Conservation (phyloP, 2,888 invertebrate species). For the Toxonevra muliebris region DNA sequence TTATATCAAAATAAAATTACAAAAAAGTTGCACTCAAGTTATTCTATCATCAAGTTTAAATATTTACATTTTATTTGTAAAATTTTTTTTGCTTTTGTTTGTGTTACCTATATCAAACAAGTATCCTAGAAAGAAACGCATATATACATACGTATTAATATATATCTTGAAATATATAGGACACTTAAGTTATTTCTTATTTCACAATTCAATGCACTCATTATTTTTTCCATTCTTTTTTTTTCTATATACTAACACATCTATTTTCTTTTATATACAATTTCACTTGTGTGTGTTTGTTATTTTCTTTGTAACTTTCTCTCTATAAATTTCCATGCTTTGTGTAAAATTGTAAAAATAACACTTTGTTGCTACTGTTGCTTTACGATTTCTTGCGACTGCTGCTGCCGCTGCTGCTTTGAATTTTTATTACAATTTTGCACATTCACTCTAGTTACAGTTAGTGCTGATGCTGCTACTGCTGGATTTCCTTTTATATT, state of each 20-base stretch:
- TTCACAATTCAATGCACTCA: slow-evolving; percentile 7
- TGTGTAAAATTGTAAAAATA: background rate
- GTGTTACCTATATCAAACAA: too few species aligned
- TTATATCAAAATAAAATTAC: too few species aligned
- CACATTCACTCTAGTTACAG: too few species aligned
- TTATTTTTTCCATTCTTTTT: background rate
- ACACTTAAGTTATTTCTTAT: background rate
- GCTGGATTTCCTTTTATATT: background rate
- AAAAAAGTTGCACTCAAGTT: too few species aligned
- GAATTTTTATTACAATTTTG: background rate
- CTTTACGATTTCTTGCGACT: background rate
- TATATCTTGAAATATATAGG: too few species aligned
- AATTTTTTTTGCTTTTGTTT: too few species aligned
- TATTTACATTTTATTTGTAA: too few species aligned
- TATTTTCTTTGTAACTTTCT: background rate
- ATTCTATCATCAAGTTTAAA: too few species aligned
- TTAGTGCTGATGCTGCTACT: background rate
- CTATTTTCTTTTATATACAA: background rate
- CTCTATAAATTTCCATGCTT: background rate
- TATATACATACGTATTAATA: too few species aligned
- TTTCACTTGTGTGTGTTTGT: background rate
- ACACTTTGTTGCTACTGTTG: background rate
- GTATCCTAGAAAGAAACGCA: too few species aligned
- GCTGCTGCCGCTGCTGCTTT: background rate
- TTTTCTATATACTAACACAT: too few species aligned